Percentiles rank a stretch among this genome's conserved stretches.
These are phyloP conservation scores for Euproctis similis DNA, from an alignment of 2,888 invertebrate genomes.

Conservation along the genomic window DNA sequence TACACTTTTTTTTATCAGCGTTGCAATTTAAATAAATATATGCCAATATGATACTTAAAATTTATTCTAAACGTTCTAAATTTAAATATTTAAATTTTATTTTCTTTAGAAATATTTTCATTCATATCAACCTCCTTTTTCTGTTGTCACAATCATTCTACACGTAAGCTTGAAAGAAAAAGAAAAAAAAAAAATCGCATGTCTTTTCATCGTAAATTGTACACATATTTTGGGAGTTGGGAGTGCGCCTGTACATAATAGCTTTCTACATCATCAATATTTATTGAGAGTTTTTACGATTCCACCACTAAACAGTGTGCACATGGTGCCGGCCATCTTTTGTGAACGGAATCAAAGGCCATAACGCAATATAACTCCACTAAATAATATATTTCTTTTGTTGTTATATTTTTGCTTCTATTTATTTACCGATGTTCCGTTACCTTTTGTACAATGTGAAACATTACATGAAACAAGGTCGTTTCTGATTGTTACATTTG, in stretches of 20 bases:
- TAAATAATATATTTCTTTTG: slow-evolving; percentile 20
- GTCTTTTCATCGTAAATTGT: slow-evolving; percentile 61
- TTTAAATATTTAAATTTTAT: too few species aligned
- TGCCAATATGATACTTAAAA: too few species aligned
- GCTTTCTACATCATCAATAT: slow-evolving; percentile 67
- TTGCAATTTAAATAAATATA: too few species aligned
- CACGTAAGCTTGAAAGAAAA: too few species aligned
- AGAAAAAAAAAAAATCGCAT: slow-evolving; percentile 61
- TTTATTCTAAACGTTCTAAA: too few species aligned
- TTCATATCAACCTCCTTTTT: too few species aligned
- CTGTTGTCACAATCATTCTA: too few species aligned
- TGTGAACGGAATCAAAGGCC: slow-evolving; percentile 34
- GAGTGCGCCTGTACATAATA: slow-evolving; percentile 61
- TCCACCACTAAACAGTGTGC: slow-evolving; percentile 47
- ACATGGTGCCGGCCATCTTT: slow-evolving; percentile 39
- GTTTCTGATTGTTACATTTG: too few species aligned
- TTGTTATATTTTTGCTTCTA: slow-evolving; percentile 10
- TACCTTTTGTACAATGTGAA: too few species aligned
- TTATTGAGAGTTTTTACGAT: slow-evolving; percentile 65
- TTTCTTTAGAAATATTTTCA: too few species aligned
- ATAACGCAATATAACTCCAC: slow-evolving; percentile 23
- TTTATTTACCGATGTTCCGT: slow-evolving; percentile 13
- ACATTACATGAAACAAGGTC: too few species aligned
- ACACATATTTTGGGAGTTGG: slow-evolving; percentile 63
- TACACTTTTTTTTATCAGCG: too few species aligned